Percentiles rank a stretch among this genome's conserved stretches.
Evolutionary conservation across 2,797 vertebrate species (phyloP).

Genomic region (Pantherophis vulpinus): DNA sequence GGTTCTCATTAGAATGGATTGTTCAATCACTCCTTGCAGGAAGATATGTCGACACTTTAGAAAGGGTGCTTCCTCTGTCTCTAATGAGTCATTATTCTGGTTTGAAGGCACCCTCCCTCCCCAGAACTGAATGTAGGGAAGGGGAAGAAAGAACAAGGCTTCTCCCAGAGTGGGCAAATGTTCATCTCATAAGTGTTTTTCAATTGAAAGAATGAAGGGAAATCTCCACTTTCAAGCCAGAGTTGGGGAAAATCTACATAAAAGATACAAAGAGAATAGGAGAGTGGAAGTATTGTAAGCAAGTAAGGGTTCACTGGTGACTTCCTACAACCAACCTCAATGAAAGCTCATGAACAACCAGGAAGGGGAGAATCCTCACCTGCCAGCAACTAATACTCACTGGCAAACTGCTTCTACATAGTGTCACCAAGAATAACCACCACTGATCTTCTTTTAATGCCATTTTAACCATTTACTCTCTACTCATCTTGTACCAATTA

Average conservation of each 20-base stretch:
- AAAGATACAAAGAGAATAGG: not conserved
- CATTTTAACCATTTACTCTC: not conserved
- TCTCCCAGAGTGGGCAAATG: not conserved
- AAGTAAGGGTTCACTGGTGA: not conserved
- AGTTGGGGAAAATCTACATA: not conserved
- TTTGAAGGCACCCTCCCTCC: not conserved
- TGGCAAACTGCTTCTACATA: not conserved
- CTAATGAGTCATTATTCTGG: not conserved
- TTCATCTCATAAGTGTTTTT: not conserved
- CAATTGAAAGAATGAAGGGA: not conserved
- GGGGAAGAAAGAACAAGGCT: not conserved
- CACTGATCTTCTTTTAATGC: not conserved
- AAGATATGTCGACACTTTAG: not conserved
- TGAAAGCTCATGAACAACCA: not conserved
- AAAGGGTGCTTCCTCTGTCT: not conserved
- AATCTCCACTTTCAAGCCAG: not conserved
- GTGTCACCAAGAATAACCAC: not conserved
- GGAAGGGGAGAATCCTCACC: not conserved
- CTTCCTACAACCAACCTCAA: not conserved
- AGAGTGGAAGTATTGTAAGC: not conserved
- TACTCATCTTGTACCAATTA: not conserved
- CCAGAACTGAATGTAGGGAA: not conserved
- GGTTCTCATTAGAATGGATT: not conserved
- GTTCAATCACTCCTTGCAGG: not conserved
- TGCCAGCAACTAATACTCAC: not conserved